phyloP scores from a whole-genome alignment of 2,797 vertebrate genomes.

The Rhadinocentrus ornatus region DNA sequence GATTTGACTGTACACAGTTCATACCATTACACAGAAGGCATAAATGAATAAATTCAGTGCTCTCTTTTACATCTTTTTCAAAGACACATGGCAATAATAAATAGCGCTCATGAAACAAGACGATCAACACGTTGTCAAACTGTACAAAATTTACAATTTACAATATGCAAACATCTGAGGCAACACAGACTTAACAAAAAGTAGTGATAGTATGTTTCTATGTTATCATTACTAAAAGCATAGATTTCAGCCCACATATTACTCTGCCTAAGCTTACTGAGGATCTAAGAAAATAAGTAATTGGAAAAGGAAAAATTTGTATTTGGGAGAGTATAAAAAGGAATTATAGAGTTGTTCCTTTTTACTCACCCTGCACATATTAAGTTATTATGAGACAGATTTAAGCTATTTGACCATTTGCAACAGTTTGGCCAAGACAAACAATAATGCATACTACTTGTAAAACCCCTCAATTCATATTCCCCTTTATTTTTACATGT shows the following conservation, averaged over 20 bases:
- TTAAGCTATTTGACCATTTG: not conserved
- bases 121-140: conserved; percentile 87
- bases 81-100: conserved; percentile 93
- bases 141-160: conserved; percentile 99
- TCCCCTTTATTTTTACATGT: not conserved
- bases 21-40: conserved; percentile 92
- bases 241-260: conserved; percentile 31
- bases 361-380: not conserved
- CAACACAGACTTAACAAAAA: conserved; percentile 73
- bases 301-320: not conserved
- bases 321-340: not conserved
- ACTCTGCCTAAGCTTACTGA: conserved; percentile 14
- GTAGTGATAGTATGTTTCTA: conserved; percentile 36
- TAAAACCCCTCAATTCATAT: not conserved
- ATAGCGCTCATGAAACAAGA: conserved; percentile 90
- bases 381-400: not conserved
- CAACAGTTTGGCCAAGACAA: conserved; percentile 20
- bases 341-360: not conserved
- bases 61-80: conserved; percentile 86
- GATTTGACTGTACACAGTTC: conserved; percentile 91
- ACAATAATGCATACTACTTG: not conserved
- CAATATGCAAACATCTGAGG: conserved; percentile 79
- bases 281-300: not conserved
- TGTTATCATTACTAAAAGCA: conserved; percentile 18
- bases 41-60: conserved; percentile 89